Conservation (phyloP, 2,797 vertebrate genomes). For the Cossypha polioptera region DNA sequence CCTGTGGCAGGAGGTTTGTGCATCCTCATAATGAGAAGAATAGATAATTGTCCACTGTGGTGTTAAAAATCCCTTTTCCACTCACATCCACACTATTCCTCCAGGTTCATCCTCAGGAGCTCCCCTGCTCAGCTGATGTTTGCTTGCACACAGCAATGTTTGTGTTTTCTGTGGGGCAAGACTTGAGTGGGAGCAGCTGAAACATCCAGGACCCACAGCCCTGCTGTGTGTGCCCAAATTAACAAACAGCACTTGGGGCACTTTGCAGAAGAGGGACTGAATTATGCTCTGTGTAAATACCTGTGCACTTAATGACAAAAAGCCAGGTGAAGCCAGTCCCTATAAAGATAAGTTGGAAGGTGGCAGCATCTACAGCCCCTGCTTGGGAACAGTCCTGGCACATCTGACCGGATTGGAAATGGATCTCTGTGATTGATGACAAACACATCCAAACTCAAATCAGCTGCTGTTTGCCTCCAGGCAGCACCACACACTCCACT, state of each 20-base stretch:
- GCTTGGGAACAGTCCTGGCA: not conserved
- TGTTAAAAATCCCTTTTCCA: not conserved
- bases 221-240: not conserved
- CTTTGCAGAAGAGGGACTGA: not conserved
- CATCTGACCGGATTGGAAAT: not conserved
- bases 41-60: accelerated
- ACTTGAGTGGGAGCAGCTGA: not conserved
- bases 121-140: not conserved
- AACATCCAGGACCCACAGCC: not conserved
- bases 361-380: not conserved
- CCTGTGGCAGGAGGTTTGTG: not conserved
- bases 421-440: not conserved
- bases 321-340: not conserved
- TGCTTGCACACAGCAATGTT: not conserved
- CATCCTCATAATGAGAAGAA: not conserved
- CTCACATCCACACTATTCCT: not conserved
- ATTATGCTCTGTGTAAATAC: not conserved
- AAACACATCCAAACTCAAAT: not conserved
- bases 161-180: not conserved
- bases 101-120: not conserved
- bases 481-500: not conserved
- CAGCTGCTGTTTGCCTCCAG: not conserved
- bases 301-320: not conserved
- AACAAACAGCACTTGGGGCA: not conserved
- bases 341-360: not conserved